Percentiles rank a stretch among this genome's conserved stretches.
Evolutionary conservation across 2,113 vertebrate genomes (phyloP).

Genomic region (Alligator mississippiensis): DNA sequence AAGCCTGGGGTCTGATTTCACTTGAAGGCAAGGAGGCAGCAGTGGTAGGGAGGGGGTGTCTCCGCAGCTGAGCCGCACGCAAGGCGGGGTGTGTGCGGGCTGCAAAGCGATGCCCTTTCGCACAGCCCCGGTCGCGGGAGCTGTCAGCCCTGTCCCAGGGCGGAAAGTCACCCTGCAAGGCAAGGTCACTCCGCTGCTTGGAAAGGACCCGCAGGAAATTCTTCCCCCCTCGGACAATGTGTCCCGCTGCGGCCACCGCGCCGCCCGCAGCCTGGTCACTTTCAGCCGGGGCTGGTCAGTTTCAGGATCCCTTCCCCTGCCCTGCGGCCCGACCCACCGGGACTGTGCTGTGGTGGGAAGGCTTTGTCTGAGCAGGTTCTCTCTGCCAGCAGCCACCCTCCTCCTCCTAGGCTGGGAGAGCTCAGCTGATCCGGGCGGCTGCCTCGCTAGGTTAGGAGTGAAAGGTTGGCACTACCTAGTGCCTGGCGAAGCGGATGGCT

Average conservation of each 20-base stretch:
- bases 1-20: too few relatives aligned
- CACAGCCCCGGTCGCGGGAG: not conserved
- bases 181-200: too few relatives aligned
- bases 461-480: fast-evolving
- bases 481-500: too few relatives aligned
- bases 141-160: not conserved
- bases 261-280: not conserved
- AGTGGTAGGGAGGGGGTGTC: too few relatives aligned
- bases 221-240: too few relatives aligned
- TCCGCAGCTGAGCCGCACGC: not conserved
- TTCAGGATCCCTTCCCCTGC: not conserved
- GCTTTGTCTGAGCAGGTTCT: not conserved
- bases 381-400: not conserved
- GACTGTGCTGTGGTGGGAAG: not conserved
- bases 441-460: not conserved
- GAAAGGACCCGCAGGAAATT: too few relatives aligned
- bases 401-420: not conserved
- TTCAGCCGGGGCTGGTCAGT: not conserved
- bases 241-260: too few relatives aligned
- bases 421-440: not conserved
- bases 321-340: not conserved
- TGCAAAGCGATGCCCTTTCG: not conserved
- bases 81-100: not conserved
- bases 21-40: too few relatives aligned
- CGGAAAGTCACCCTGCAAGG: too few relatives aligned